A percentile compares a stretch with the other conserved stretches of the same genome.
phyloP scores from a whole-genome alignment of 2,888 invertebrate genomes.

The Dryobotodes eremita region DNA sequence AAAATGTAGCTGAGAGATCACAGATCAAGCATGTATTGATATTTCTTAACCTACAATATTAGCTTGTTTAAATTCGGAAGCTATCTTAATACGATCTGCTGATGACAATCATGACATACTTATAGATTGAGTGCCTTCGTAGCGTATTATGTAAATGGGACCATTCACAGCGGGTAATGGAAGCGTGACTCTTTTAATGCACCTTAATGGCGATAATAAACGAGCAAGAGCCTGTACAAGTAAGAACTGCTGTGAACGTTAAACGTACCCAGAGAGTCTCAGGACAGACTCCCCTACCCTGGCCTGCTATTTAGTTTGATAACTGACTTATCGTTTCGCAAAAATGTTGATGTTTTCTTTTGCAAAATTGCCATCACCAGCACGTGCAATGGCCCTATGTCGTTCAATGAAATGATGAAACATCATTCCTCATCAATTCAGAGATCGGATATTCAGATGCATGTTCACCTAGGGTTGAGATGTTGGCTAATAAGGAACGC shows the following conservation, averaged over 20 bases:
- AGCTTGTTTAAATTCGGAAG: constrained; percentile 68
- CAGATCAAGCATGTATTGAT: constrained; percentile 24
- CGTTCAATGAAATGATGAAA: neutral
- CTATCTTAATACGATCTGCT: constrained; percentile 79
- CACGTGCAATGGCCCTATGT: neutral
- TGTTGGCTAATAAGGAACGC: no score
- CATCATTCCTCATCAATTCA: neutral
- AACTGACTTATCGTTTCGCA: neutral
- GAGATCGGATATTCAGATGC: no score
- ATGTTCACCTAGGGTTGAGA: no score
- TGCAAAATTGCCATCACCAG: neutral
- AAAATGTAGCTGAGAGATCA: constrained; percentile 21
- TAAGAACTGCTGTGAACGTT: neutral
- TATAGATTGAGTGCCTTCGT: constrained; percentile 71
- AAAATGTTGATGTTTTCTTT: neutral
- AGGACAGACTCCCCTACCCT: no score
- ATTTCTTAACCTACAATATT: constrained; percentile 22
- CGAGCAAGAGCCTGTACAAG: neutral
- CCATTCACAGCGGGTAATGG: constrained; percentile 76
- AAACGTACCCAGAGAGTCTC: neutral
- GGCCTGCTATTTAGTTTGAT: neutral
- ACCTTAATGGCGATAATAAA: constrained; percentile 8
- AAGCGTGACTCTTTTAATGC: constrained; percentile 37
- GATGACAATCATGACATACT: constrained; percentile 68
- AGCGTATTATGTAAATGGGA: constrained; percentile 80